Base-by-base conservation (phyloP, 2,797 vertebrate species). In the Spondyliosoma cantharus region DNA sequence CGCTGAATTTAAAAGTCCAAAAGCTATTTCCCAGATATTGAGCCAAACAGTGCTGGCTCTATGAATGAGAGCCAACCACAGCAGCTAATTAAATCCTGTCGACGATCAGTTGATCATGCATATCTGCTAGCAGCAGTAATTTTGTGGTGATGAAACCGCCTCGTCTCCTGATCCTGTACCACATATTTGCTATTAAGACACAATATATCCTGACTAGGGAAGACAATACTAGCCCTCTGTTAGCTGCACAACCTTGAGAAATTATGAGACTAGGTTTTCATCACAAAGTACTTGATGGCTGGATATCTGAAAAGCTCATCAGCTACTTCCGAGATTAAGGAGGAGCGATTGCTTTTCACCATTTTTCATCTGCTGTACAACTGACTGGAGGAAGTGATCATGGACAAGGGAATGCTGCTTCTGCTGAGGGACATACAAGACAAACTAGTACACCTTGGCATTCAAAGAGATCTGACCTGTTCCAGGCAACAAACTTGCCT, bases 111-210 rank as follows among this genome's bases (percentile, higher is more conserved):
- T 78, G 60, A 84, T 75, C 53, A 2, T 22, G 25, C 63, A 42
- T 69, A 82, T 78, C 76, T 76, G 67, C 73, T 24, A 29, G 61
- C 81, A 58, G 66, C 53, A 48, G 59, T 90, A 83, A 93, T 91
- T 73, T 45, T 22, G 76, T 63, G 75, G 76, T 79, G 87, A 86
- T 91, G 89, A 93, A 89, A 92, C 63, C 6, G 17, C 5, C 64
- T 45, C 0, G 12, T 22, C 32, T 54, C 59, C 42, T 20, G n/a
- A 71, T 72, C 73, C 27, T 57, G 25, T 27, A 46, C 66, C 11
- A 24, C 14, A 72, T 70, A 54, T 48, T 57, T 49, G 68, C 50
- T 61, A 42, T 60, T 22, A 64, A 69, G 72, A 25, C 20, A 49
- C 29, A 67, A 73, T 62, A 74, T 79, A 37, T 12, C 57, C n/a